Percentiles rank a stretch among this genome's conserved stretches.
These are phyloP conservation scores for Adoxophyes honmai DNA, from an alignment of 1,140 invertebrate genomes.

Conservation along the genomic window DNA sequence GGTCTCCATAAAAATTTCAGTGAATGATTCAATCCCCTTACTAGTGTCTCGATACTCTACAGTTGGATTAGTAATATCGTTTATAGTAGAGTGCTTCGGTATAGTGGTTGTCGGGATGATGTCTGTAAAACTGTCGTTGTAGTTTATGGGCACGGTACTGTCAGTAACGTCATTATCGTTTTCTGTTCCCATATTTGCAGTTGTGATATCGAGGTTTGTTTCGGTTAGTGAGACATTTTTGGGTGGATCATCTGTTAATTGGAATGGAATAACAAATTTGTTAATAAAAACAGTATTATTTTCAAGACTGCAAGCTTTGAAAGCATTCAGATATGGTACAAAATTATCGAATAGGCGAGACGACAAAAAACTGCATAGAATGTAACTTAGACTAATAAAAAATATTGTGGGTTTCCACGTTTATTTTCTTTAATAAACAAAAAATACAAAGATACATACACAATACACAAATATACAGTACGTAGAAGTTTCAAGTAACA, in stretches of 20 bases:
- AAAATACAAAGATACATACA: too few species aligned
- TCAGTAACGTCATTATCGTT: conserved; percentile 20
- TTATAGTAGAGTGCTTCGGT: background rate
- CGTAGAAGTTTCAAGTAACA: too few species aligned
- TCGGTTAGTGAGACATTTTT: conserved; percentile 71
- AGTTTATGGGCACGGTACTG: conserved; percentile 6
- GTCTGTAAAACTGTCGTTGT: background rate
- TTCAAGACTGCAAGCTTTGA: too few species aligned
- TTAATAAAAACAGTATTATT: conserved; percentile 29
- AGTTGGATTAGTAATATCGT: background rate
- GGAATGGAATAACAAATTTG: conserved; percentile 53
- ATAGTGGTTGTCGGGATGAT: background rate
- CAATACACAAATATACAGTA: too few species aligned
- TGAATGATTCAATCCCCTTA: conserved; percentile 4
- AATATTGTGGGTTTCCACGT: too few species aligned
- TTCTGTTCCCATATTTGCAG: conserved; percentile 31
- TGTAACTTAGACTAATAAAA: too few species aligned
- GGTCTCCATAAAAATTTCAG: conserved; percentile 23
- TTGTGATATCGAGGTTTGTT: conserved; percentile 48
- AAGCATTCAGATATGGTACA: too few species aligned
- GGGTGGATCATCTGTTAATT: conserved; percentile 73
- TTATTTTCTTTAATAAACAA: too few species aligned
- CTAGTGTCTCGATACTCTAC: conserved; percentile 1
- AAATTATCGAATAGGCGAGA: too few species aligned
- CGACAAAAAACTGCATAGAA: too few species aligned